phyloP scores from a whole-genome alignment of 2,888 invertebrate genomes.

The Mantis religiosa region DNA sequence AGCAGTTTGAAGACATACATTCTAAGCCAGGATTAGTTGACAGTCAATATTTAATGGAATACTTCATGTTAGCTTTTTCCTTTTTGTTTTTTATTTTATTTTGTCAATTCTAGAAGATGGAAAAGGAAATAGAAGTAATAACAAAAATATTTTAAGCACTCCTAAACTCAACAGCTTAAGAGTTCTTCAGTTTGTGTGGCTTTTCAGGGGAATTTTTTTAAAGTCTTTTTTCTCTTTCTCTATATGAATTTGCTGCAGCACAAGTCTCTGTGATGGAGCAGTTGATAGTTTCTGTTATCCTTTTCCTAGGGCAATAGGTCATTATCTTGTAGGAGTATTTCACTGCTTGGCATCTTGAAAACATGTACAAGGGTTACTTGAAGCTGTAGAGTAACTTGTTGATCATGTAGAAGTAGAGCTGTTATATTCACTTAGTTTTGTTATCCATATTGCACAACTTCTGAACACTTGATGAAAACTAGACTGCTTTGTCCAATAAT shows the following conservation, averaged over 20 bases:
- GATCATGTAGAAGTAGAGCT: background rate
- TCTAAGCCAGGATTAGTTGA: too few relatives aligned
- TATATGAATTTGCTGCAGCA: background rate
- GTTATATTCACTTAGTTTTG: background rate
- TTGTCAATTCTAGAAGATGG: too few relatives aligned
- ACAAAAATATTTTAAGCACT: background rate
- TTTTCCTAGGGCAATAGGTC: background rate
- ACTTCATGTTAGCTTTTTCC: too few relatives aligned
- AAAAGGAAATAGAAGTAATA: background rate
- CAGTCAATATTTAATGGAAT: too few relatives aligned
- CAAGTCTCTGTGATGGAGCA: background rate
- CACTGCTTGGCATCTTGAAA: background rate
- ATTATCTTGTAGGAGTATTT: background rate
- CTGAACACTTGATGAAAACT: background rate
- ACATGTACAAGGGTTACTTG: background rate
- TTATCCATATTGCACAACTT: background rate
- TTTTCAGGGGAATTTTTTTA: background rate
- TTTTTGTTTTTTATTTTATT: background rate
- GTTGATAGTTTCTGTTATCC: background rate
- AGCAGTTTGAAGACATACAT: too few relatives aligned
- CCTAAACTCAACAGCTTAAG: background rate
- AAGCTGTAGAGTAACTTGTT: background rate
- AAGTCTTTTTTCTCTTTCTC: background rate
- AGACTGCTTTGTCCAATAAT: background rate
- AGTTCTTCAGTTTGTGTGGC: background rate